Evolutionary conservation across 2,797 vertebrate species (phyloP).

Genomic region (Zalophus californianus): DNA sequence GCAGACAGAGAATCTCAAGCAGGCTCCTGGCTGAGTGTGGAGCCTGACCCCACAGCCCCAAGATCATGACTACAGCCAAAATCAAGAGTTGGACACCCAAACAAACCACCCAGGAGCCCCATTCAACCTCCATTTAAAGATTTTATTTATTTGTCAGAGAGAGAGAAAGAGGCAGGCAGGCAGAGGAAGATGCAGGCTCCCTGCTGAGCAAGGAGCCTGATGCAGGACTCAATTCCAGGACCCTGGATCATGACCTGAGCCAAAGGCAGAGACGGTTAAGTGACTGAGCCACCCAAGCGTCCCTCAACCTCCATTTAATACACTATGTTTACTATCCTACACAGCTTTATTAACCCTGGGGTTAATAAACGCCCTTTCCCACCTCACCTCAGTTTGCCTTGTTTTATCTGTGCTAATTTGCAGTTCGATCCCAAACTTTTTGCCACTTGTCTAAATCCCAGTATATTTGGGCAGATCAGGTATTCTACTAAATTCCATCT

Average conservation of each 20-base stretch:
- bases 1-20: background rate
- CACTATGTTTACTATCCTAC: background rate
- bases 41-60: background rate
- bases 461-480: background rate
- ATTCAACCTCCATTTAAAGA: background rate
- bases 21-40: background rate
- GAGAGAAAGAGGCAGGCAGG: background rate
- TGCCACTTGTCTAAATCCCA: background rate
- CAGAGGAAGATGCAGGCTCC: background rate
- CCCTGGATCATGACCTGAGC: background rate
- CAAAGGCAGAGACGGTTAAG: background rate
- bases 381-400: background rate
- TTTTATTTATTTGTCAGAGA: background rate
- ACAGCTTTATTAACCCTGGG: background rate
- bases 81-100: no score
- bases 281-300: background rate
- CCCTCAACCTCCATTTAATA: background rate
- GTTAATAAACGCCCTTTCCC: background rate
- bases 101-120: background rate
- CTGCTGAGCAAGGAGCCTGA: background rate
- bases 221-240: background rate
- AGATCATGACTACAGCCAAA: background rate
- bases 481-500: background rate
- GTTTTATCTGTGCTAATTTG: conserved; percentile 6
- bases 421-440: background rate